Evolutionary conservation across 1,140 invertebrate genomes (phyloP), one percentile per base, ranked within the genome.

Genomic region (Dendrolimus kikuchii): DNA sequence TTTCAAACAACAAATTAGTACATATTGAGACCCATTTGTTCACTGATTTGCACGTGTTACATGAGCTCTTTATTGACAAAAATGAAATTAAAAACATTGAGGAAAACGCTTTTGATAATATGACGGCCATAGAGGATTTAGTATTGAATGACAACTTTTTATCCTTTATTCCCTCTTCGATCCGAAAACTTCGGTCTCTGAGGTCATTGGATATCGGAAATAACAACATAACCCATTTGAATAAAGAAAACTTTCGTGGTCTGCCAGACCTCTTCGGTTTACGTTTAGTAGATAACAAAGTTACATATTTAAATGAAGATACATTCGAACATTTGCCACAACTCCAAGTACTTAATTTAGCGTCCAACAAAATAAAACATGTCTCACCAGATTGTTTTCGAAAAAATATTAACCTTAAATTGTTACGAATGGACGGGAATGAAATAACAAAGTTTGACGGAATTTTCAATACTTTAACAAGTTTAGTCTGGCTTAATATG

Each of bases 161-260:
- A 40, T 90, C 86, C 23, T 87, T 89, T 55, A 89, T 98, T 10
- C 95, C 95, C 6, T 78, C 84, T 50, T 93, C 93, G 9, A 88
- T 95, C 7, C 89, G 89, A 47, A 89, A 91, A 68, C 81, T 96
- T 10, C 73, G 82, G n/a, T 90, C 90, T 50, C 81, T 96, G 23
- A 92, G 92, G 74, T 93, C 92, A 5, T 86, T 96, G 46, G 94
- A 95, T 86, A 88, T 95, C 44, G 93, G 93, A 7, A 93, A 93
- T 68, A 96, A 96, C 77, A 90, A 89, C 70, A 93, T 95, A 67
- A 88, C 88, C 66, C 78, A 89, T 49, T 81, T 91, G 52, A 89
- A 84, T 53, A 89, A 89, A 59, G 82, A 89, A 53, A 90, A 89
- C 76, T 92, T 93, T 77, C 87, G 89, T 60, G 91, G 91, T 38